These are phyloP conservation scores for Brenthis ino DNA, from an alignment of 2,888 invertebrate genomes.

Conservation along the genomic window DNA sequence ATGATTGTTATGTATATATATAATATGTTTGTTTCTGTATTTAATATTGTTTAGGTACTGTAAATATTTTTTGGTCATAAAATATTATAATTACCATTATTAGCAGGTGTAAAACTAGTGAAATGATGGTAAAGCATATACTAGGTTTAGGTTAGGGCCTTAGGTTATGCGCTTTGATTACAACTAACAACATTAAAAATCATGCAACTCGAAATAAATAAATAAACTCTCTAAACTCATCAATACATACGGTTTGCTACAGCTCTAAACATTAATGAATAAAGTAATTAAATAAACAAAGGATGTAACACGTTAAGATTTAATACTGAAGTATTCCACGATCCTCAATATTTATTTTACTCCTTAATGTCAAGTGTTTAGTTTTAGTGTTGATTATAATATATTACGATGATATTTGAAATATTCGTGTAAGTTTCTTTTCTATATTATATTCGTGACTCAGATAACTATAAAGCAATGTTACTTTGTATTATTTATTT, in stretches of 20 bases:
- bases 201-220: too few relatives aligned
- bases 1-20: too few relatives aligned
- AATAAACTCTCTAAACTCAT: too few relatives aligned
- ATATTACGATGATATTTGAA: slow-evolving; percentile 34
- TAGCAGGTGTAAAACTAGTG: too few relatives aligned
- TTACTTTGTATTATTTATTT: background rate
- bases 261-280: slow-evolving; percentile 15
- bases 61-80: too few relatives aligned
- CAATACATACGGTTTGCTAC: too few relatives aligned
- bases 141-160: too few relatives aligned
- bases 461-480: background rate
- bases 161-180: slow-evolving; percentile 1
- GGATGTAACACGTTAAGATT: slow-evolving; percentile 20
- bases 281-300: slow-evolving; percentile 22
- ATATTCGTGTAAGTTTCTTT: slow-evolving; percentile 33
- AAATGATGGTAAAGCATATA: too few relatives aligned
- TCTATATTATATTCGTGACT: slow-evolving; percentile 8
- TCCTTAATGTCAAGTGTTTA: background rate
- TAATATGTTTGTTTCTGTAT: too few relatives aligned
- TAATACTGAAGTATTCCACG: slow-evolving; percentile 3
- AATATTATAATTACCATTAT: too few relatives aligned
- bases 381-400: slow-evolving; percentile 17
- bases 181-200: background rate
- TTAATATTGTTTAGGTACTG: too few relatives aligned
- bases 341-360: slow-evolving; percentile 24